Conservation (phyloP, 2,888 invertebrate genomes). For the Polietes domitor region DNA sequence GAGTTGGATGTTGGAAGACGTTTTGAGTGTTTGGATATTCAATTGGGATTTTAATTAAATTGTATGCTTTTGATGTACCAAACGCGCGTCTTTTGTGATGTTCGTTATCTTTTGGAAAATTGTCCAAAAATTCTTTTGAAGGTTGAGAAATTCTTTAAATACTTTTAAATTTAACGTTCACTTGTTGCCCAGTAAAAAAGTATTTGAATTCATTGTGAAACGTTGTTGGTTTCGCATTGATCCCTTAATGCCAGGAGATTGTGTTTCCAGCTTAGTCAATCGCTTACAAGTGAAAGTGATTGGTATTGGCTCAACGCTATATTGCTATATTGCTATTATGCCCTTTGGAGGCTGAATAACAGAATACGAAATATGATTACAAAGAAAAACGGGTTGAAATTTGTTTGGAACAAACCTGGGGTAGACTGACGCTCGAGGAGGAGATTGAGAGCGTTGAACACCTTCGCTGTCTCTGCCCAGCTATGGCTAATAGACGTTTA, state of each 20-base stretch:
- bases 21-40: background rate
- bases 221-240: background rate
- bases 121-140: background rate
- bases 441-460: no score
- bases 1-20: background rate
- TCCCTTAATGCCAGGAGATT: background rate
- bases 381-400: no score
- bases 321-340: no score
- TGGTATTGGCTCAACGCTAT: no score
- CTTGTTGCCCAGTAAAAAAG: background rate
- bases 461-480: no score
- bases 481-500: no score
- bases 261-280: background rate
- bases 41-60: conserved; percentile 41
- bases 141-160: background rate
- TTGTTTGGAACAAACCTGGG: no score
- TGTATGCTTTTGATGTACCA: conserved; percentile 18
- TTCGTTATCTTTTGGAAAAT: conserved; percentile 2
- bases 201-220: background rate
- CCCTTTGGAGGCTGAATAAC: no score
- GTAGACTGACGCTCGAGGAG: no score
- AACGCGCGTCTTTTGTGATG: conserved; percentile 32
- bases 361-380: no score
- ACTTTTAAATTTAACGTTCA: background rate
- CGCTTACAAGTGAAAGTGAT: no score